phyloP scores from a whole-genome alignment of 2,797 vertebrate species.

The Scarus forsteni region DNA sequence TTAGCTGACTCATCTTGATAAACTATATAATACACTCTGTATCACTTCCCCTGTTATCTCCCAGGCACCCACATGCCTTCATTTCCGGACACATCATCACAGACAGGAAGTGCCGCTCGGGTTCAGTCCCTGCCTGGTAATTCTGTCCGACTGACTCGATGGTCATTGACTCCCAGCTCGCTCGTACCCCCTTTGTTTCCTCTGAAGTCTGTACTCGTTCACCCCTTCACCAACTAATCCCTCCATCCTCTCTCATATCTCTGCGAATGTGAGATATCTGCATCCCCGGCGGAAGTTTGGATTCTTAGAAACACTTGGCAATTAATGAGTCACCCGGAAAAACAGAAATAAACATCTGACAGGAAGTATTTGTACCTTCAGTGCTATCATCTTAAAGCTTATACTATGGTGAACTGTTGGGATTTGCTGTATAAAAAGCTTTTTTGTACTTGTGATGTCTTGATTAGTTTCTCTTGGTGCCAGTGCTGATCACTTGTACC shows the following conservation, averaged over 20 bases:
- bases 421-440: not conserved
- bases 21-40: conserved; percentile 5
- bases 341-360: conserved; percentile 11
- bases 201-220: conserved; percentile 68
- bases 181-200: conserved; percentile 53
- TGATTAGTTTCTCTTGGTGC: too few relatives aligned
- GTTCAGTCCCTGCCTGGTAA: conserved; percentile 54
- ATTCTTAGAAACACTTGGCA: conserved; percentile 43
- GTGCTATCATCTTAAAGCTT: not conserved
- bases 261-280: conserved; percentile 52
- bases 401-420: not conserved
- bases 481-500: too few relatives aligned
- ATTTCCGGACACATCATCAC: conserved; percentile 52
- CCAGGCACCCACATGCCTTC: conserved; percentile 17
- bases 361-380: not conserved
- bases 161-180: conserved; percentile 76
- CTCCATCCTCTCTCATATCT: conserved; percentile 63
- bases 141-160: conserved; percentile 68
- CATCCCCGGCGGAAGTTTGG: conserved; percentile 45
- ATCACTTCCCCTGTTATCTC: conserved; percentile 12
- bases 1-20: not conserved
- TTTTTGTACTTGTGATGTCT: not conserved
- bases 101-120: conserved; percentile 64
- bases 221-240: conserved; percentile 66
- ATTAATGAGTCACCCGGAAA: conserved; percentile 39